A percentile compares a stretch with the other conserved stretches of the same genome.
These are phyloP conservation scores for Cyclophora punctaria DNA, from an alignment of 2,888 invertebrate genomes.

Conservation along the genomic window DNA sequence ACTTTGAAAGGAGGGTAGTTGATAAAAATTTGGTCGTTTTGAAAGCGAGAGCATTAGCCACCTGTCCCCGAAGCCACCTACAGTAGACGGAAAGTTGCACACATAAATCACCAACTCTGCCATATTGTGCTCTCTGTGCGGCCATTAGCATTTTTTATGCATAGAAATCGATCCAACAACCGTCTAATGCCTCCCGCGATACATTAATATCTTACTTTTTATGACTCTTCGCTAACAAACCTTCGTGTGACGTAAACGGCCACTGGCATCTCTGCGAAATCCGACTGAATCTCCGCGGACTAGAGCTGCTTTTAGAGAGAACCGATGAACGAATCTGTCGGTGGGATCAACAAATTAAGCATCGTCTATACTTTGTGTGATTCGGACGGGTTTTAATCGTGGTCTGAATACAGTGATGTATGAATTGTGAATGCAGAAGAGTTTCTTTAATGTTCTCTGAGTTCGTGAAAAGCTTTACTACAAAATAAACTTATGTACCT, in stretches of 20 bases:
- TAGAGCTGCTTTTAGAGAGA: constrained; percentile 11
- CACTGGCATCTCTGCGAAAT: neutral
- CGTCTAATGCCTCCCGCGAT: constrained; percentile 74
- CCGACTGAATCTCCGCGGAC: neutral
- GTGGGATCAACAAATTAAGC: constrained; percentile 19
- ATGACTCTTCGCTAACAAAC: constrained; percentile 72
- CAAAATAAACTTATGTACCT: no score
- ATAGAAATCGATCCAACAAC: constrained; percentile 71
- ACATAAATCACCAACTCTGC: constrained; percentile 66
- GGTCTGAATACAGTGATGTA: no score
- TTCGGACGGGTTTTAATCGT: no score
- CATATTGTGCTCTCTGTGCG: constrained; percentile 54
- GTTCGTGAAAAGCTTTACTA: no score
- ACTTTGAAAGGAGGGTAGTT: constrained; percentile 4
- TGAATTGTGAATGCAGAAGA: no score
- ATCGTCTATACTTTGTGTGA: constrained; percentile 26
- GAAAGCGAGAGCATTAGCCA: constrained; percentile 7
- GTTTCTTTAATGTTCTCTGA: no score
- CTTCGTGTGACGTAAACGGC: constrained; percentile 46
- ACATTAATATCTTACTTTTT: constrained; percentile 76
- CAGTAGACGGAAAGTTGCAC: constrained; percentile 49
- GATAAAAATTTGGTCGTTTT: constrained; percentile 10
- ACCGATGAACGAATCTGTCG: constrained; percentile 11
- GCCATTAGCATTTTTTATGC: constrained; percentile 75
- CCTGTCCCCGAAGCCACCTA: constrained; percentile 38